These are phyloP conservation scores for Balanococcus diminutus DNA, from an alignment of 2,888 invertebrate species.

Conservation along the genomic window DNA sequence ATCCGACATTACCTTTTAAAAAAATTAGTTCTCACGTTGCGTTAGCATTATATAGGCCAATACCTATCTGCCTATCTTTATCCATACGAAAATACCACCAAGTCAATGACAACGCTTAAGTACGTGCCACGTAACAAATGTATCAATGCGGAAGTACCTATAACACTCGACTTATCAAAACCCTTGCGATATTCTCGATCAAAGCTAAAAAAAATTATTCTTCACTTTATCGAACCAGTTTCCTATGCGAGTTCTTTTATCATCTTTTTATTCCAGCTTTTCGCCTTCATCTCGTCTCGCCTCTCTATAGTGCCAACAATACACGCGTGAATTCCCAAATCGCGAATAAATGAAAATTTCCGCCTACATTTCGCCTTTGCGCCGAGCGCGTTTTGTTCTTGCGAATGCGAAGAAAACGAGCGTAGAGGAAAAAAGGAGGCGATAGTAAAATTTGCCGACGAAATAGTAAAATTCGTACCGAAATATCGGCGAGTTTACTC, in stretches of 20 bases:
- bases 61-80: not conserved
- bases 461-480: not conserved
- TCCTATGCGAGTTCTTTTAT: not conserved
- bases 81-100: not conserved
- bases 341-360: constrained; percentile 13
- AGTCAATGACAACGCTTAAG: too few relatives aligned
- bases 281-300: not conserved
- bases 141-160: not conserved
- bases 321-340: not conserved
- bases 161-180: not conserved
- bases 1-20: constrained; percentile 2
- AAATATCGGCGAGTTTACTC: not conserved
- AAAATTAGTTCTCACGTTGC: not conserved
- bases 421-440: not conserved
- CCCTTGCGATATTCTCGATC: not conserved
- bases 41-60: not conserved
- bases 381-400: not conserved
- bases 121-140: constrained; percentile 1
- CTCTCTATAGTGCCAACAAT: too few relatives aligned
- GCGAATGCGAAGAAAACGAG: not conserved
- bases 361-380: not conserved
- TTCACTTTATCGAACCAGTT: not conserved
- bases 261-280: not conserved
- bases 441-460: not conserved
- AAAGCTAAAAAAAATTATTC: not conserved